phyloP scores from a whole-genome alignment of 2,797 vertebrate species.

The Etheostoma perlongum region DNA sequence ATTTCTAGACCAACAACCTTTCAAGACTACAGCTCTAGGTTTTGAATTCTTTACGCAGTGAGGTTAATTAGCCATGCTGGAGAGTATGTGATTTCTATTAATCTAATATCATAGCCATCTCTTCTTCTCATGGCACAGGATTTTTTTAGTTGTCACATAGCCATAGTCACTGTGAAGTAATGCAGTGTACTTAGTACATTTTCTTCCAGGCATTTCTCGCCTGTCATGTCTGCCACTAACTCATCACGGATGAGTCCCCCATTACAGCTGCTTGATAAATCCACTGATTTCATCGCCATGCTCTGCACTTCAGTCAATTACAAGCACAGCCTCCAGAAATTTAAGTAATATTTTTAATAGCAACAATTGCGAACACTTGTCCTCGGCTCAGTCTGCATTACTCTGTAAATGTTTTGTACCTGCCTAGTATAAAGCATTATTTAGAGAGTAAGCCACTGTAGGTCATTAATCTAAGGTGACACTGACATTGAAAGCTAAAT shows the following conservation, averaged over 20 bases:
- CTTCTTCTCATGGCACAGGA: conserved; percentile 5
- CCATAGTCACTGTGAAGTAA: conserved; percentile 29
- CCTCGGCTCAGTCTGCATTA: background rate
- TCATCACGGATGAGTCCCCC: conserved; percentile 36
- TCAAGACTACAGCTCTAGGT: conserved; percentile 15
- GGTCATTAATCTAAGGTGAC: conserved; percentile 74
- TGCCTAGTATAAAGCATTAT: conserved; percentile 3
- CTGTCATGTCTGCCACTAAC: conserved; percentile 47
- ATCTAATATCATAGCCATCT: conserved; percentile 16
- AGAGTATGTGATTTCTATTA: conserved; percentile 23
- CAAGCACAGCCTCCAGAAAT: conserved; percentile 17
- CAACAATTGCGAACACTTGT: conserved; percentile 1
- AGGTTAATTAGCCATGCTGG: conserved; percentile 21
- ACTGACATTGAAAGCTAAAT: conserved; percentile 76
- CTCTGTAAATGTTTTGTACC: conserved; percentile 4
- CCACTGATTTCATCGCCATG: conserved; percentile 48
- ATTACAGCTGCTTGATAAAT: conserved; percentile 47
- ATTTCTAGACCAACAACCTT: conserved; percentile 28
- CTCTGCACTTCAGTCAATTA: conserved; percentile 31
- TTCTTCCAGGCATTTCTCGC: conserved; percentile 53
- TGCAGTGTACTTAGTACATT: conserved; percentile 32
- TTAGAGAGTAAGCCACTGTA: conserved; percentile 49
- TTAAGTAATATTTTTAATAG: background rate
- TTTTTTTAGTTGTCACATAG: conserved; percentile 13
- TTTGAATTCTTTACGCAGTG: conserved; percentile 13